Evolutionary conservation across 2,113 vertebrate species (phyloP).

Genomic region (Microcebus lehilahytsara): DNA sequence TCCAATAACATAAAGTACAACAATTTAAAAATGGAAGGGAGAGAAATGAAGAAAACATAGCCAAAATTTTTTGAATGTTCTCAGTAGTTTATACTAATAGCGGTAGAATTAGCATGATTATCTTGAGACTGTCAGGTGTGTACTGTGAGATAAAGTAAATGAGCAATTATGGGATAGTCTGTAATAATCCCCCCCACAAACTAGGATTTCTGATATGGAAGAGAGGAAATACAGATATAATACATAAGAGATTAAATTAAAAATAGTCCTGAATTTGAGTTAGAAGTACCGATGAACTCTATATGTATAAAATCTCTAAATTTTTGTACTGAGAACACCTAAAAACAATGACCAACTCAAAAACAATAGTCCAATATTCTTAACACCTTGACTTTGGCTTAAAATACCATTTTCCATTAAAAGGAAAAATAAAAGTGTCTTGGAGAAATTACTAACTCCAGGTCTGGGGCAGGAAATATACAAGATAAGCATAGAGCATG

Average conservation of each 20-base stretch:
- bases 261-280: neutral
- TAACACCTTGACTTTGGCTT: neutral
- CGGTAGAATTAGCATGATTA: neutral
- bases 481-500: neutral
- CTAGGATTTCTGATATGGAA: neutral
- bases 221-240: neutral
- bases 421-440: neutral
- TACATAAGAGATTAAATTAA: neutral
- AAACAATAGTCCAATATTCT: neutral
- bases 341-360: neutral
- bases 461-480: neutral
- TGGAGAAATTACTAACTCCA: slow-evolving; percentile 26
- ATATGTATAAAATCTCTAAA: neutral
- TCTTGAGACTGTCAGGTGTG: neutral
- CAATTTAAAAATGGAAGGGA: neutral
- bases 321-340: neutral
- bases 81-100: neutral
- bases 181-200: neutral
- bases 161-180: neutral
- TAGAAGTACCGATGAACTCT: neutral
- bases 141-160: neutral
- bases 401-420: neutral
- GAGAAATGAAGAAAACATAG: neutral
- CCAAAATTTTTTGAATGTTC: neutral
- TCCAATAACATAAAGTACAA: neutral